Base-by-base conservation (phyloP, 2,888 invertebrate species). In the Perdita meconis region DNA sequence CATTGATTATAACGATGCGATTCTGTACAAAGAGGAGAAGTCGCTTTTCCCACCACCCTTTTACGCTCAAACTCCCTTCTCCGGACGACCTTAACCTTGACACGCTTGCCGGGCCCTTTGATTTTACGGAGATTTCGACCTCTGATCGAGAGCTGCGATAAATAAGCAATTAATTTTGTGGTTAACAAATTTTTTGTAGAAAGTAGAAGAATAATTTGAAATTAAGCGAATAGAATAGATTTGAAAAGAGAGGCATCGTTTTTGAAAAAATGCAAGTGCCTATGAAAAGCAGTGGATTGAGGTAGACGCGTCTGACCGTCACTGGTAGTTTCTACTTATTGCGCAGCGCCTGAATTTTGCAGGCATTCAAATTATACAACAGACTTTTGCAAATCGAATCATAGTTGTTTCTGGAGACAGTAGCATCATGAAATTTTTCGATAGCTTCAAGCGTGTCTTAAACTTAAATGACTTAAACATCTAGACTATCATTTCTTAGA, bases 1-100 rank as follows among this genome's bases (percentile, higher is more conserved):
- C 82, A 83, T 88, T 87, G 87, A 88, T 88, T 87, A 85, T 84
- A 86, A 86, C 80, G 82, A 83, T 78, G 82, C 68, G 71, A 81
- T 79, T 59, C 60, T 34, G 55, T 16, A 56, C 59, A 66, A 60
- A 72, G 59, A 65, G 65, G 42, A 59, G 55, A 64, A 55, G 72
- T 66, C 72, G 34, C 19, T 59, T 44, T 30, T 55, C 40, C 67
- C 22, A 56, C 60, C 75, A 34, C 40, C 53, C 22, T 22, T 59
- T 16, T 22, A 30, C 10, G 12, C n/a, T n/a, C 50, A 64, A 57
- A 64, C 63, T 22, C 57, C 53, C 42, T 71, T 64, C 51, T 63
- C 63, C 22, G 57, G 47, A 19, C 19, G 12, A 8, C 10, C 57
- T 71, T 57, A 57, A 59, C 51, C 63, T 57, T 50, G 55, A 12